Evolutionary conservation across 2,888 invertebrate species (phyloP).

Genomic region (Meganola albula): DNA sequence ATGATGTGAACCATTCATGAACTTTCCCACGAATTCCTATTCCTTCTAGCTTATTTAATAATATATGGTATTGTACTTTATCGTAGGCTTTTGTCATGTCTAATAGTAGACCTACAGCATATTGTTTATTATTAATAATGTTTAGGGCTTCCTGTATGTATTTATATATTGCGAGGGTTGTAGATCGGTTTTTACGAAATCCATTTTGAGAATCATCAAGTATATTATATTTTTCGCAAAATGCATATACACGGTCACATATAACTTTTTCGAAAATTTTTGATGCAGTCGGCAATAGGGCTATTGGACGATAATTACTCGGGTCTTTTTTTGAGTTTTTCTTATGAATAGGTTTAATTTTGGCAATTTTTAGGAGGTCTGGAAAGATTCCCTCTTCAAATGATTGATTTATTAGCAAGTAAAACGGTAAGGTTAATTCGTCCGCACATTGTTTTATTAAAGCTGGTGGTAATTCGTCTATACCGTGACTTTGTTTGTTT

Average conservation of each 20-base stretch:
- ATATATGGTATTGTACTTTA: conserved; percentile 12
- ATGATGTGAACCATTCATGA: conserved; percentile 15
- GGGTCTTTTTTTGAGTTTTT: conserved; percentile 7
- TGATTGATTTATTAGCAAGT: conserved; percentile 12
- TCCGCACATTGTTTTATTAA: conserved; percentile 9
- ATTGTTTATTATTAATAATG: conserved; percentile 9
- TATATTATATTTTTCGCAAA: conserved; percentile 9
- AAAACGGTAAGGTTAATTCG: conserved; percentile 3
- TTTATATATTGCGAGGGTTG: conserved; percentile 11
- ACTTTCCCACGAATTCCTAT: conserved; percentile 16
- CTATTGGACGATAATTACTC: conserved; percentile 5
- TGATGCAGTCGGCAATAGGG: conserved; percentile 7
- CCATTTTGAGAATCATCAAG: conserved; percentile 10
- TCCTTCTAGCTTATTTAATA: conserved; percentile 12
- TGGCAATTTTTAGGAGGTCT: conserved; percentile 11
- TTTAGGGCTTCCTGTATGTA: conserved; percentile 10
- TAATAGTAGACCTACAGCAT: conserved; percentile 16
- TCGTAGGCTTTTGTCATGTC: conserved; percentile 26
- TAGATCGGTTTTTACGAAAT: conserved; percentile 11
- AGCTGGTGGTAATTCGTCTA: conserved; percentile 8
- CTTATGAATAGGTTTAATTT: conserved; percentile 14
- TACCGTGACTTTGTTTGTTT: conserved; percentile 6
- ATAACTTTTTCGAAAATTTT: conserved; percentile 11
- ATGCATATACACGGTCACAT: conserved; percentile 6
- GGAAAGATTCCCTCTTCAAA: conserved; percentile 10